Evolutionary conservation across 2,797 vertebrate genomes (phyloP).

Genomic region (Phoxinus dragarum): DNA sequence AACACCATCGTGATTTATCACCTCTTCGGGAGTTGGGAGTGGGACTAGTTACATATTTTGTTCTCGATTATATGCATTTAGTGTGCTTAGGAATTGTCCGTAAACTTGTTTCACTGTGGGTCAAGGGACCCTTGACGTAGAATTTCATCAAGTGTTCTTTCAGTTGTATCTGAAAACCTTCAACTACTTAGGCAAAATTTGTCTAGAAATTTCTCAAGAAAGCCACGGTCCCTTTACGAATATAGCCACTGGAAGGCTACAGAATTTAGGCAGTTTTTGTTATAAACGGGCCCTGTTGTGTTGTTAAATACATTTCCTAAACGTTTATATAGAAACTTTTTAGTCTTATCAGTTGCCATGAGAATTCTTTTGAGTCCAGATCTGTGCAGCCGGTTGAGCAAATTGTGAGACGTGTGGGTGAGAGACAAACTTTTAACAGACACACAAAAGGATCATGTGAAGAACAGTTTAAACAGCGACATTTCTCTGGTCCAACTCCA

Average conservation of each 20-base stretch:
- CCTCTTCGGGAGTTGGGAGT: not conserved
- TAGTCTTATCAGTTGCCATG: not conserved
- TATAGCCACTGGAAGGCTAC: not conserved
- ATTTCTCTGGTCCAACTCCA: slow-evolving; percentile 7
- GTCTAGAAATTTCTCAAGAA: not conserved
- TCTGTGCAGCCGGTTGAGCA: not conserved
- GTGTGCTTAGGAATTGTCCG: not conserved
- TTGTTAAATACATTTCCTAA: not conserved
- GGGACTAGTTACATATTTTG: not conserved
- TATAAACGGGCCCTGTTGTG: not conserved
- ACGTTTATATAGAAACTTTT: not conserved
- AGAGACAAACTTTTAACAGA: slow-evolving; percentile 2
- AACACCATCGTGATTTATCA: not conserved
- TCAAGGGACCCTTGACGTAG: not conserved
- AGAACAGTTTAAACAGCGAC: not conserved
- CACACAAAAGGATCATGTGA: not conserved
- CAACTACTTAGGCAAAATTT: not conserved
- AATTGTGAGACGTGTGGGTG: not conserved
- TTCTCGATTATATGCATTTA: not conserved
- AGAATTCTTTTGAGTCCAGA: slow-evolving; percentile 8
- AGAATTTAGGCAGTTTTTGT: not conserved
- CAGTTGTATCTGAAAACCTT: not conserved
- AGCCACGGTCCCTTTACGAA: not conserved
- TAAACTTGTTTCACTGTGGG: not conserved
- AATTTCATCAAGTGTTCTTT: slow-evolving; percentile 1